Percentiles rank a stretch among this genome's conserved stretches.
These are phyloP conservation scores for Eupithecia subfuscata DNA, from an alignment of 2,888 invertebrate genomes.

Conservation along the genomic window DNA sequence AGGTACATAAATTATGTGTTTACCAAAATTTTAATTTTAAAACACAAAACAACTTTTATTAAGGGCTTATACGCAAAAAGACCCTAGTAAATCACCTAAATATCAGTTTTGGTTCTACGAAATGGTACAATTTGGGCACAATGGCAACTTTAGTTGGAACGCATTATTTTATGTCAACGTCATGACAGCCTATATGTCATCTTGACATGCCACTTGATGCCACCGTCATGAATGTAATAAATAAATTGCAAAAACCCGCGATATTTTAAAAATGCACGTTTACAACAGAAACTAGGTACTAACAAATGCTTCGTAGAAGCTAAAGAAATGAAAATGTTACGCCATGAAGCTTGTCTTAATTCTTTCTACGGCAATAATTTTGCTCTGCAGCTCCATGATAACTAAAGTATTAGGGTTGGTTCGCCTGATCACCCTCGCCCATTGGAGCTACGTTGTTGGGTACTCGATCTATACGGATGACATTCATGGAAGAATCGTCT, in stretches of 20 bases:
- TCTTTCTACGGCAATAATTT: background rate
- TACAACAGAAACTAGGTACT: background rate
- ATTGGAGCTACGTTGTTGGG: slow-evolving; percentile 67
- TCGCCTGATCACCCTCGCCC: slow-evolving; percentile 59
- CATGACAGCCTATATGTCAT: background rate
- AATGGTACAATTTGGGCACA: background rate
- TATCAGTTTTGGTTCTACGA: background rate
- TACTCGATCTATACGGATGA: slow-evolving; percentile 54
- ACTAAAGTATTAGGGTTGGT: slow-evolving; percentile 48
- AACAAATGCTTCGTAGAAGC: background rate
- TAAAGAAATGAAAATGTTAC: background rate
- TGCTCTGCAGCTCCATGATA: slow-evolving; percentile 4
- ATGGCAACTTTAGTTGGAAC: background rate
- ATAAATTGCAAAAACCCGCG: background rate
- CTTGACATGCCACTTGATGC: background rate
- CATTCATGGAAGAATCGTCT: slow-evolving; percentile 44
- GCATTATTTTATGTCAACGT: background rate
- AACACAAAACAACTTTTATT: background rate
- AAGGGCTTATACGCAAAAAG: background rate
- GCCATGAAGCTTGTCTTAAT: background rate
- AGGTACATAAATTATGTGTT: background rate
- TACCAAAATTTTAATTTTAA: background rate
- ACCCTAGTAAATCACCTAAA: background rate
- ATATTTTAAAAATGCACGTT: background rate
- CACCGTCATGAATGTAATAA: background rate